Conservation (phyloP, 1,140 invertebrate species). For the Cydia strobilella region DNA sequence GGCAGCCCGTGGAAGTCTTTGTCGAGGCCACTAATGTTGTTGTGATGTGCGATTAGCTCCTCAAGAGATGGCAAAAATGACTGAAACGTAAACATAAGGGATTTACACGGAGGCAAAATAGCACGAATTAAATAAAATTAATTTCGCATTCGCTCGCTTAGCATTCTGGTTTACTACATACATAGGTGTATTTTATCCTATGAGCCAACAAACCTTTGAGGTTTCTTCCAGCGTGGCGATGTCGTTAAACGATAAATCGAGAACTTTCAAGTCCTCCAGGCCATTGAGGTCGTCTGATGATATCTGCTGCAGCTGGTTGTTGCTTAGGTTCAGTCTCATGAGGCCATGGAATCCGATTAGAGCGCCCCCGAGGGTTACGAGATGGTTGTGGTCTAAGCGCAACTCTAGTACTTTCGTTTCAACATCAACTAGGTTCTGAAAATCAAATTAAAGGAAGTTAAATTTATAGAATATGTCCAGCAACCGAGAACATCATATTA, state of each 20-base stretch:
- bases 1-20: conserved; percentile 90
- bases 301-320: conserved; percentile 86
- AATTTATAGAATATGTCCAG: neutral
- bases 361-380: conserved; percentile 86
- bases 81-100: conserved; percentile 77
- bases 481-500: neutral
- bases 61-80: conserved; percentile 88
- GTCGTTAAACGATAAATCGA: conserved; percentile 89
- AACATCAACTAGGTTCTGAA: conserved; percentile 86
- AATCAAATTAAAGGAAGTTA: conserved; percentile 33
- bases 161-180: conserved; percentile 20
- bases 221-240: conserved; percentile 88
- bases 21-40: conserved; percentile 85
- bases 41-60: conserved; percentile 87
- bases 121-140: neutral
- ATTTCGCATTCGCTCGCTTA: conserved; percentile 51
- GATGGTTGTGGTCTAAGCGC: conserved; percentile 85
- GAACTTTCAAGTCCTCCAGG: conserved; percentile 84
- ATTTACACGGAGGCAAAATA: conserved; percentile 21
- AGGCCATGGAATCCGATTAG: conserved; percentile 87
- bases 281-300: conserved; percentile 87
- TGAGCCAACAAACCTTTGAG: conserved; percentile 83
- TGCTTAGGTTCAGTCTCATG: conserved; percentile 85
- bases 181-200: neutral
- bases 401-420: conserved; percentile 86